phyloP scores from a whole-genome alignment of 53 echinoderm and acorn worm species.

The Hippasteria phrygiana region DNA sequence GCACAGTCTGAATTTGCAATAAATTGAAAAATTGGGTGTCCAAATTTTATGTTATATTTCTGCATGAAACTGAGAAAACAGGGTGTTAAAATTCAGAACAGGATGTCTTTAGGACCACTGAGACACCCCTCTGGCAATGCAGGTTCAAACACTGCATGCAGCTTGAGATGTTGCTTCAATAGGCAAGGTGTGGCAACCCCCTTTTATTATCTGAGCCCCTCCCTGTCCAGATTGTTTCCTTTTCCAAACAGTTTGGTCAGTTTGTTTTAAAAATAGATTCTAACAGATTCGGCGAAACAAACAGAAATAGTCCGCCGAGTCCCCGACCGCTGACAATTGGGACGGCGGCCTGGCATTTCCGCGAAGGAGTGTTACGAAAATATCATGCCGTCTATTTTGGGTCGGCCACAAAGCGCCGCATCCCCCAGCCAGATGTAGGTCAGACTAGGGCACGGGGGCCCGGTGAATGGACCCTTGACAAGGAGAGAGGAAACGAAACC shows the following conservation, averaged over 20 bases:
- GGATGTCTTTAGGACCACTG: too few relatives aligned
- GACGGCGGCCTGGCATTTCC: background rate
- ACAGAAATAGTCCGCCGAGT: background rate
- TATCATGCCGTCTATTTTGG: background rate
- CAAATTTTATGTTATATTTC: too few relatives aligned
- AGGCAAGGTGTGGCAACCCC: too few relatives aligned
- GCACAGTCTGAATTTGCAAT: too few relatives aligned
- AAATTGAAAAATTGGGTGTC: too few relatives aligned
- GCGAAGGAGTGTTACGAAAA: slow-evolving; percentile 14
- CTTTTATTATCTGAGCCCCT: too few relatives aligned
- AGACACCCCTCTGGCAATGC: too few relatives aligned
- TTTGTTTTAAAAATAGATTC: background rate
- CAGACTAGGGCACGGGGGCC: background rate
- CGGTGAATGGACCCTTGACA: background rate
- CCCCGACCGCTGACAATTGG: background rate
- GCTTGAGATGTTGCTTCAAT: too few relatives aligned
- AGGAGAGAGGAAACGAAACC: background rate
- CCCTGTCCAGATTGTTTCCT: background rate
- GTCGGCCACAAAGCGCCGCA: background rate
- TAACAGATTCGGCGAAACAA: background rate
- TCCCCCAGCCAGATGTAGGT: background rate
- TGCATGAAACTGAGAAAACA: too few relatives aligned
- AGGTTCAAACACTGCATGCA: too few relatives aligned
- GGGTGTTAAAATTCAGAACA: too few relatives aligned
- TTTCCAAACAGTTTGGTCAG: background rate